Evolutionary conservation across 2,797 vertebrate genomes (phyloP), one percentile per base, ranked within the genome.

Genomic region (Eulemur rubriventer): DNA sequence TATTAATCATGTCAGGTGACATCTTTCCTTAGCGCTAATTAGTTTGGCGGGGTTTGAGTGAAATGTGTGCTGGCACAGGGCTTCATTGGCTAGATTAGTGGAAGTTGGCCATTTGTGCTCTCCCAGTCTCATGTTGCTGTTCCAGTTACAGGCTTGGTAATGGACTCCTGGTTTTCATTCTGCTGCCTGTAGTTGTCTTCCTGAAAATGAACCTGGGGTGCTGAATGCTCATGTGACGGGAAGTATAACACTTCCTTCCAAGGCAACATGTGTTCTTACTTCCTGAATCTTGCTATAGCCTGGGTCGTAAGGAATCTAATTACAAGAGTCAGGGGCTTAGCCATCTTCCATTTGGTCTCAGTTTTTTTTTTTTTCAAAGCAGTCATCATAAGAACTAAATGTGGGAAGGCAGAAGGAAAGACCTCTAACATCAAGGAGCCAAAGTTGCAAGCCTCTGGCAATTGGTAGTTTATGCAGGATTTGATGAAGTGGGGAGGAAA

Each of bases 11-110:
- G 20, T 93, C 96, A 84, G 48, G 43, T 92, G 82, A 76, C 48
- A 50, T 94, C 81, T 96, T 97, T 96, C 90, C 89, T 94, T 87
- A 82, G 52, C 89, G 75, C 81, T 89, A 61, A 94, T 94, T 95
- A 59, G 69, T 95, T 93, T 61, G 16, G 24, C 9, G 7, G 75
- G 17, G 30, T 72, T 80, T 87, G 85, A 93, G 46, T 97, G 83
- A 97, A 92, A 52, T 93, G 41, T 35, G 14, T 35, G n/a, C 55
- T 93, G 91, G 93, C 91, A 69, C 6, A 26, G 69, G 69, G 24
- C 48, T 86, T 93, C 35, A 6, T 91, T 79, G 67, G 48, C 88
- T 52, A 48, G 41, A 22, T 92, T 69, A 81, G 30, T 96, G 73
- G 59, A 83, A 84, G 59, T 73, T 94, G 65, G 75, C 61, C 18